Evolutionary conservation across 2,888 invertebrate genomes (phyloP).

Genomic region (Agrypnus murinus): DNA sequence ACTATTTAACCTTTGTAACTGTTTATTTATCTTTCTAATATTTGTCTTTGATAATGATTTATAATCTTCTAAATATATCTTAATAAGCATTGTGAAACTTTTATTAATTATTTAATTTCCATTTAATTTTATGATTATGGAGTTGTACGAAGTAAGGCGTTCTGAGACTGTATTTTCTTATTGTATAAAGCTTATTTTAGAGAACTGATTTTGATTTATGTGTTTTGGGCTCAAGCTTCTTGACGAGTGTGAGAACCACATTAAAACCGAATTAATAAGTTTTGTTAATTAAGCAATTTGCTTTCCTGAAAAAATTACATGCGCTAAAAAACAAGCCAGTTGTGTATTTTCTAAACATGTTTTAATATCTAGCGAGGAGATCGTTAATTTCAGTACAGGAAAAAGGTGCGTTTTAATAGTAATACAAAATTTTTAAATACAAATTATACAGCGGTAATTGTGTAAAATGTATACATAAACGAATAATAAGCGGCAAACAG

Average conservation of each 20-base stretch:
- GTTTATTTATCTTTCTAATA: too few relatives aligned
- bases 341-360: conserved; percentile 1
- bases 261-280: conserved; percentile 4
- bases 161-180: too few relatives aligned
- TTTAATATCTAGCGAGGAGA: conserved; percentile 26
- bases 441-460: conserved; percentile 41
- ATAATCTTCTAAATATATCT: too few relatives aligned
- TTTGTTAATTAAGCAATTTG: conserved; percentile 10
- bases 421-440: conserved; percentile 35
- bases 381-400: conserved; percentile 17
- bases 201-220: conserved; percentile 6
- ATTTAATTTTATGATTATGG: too few relatives aligned
- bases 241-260: conserved; percentile 7
- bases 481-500: conserved; percentile 45
- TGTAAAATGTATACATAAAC: conserved; percentile 48
- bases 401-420: conserved; percentile 20
- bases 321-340: not conserved
- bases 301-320: not conserved
- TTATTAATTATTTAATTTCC: too few relatives aligned
- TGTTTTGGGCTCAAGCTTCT: not conserved
- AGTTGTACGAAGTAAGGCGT: too few relatives aligned
- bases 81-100: too few relatives aligned
- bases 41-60: too few relatives aligned
- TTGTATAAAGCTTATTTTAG: too few relatives aligned
- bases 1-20: too few relatives aligned